These are phyloP conservation scores for Heliconius hewitsoni DNA, from an alignment of 1,140 invertebrate species.

Conservation along the genomic window DNA sequence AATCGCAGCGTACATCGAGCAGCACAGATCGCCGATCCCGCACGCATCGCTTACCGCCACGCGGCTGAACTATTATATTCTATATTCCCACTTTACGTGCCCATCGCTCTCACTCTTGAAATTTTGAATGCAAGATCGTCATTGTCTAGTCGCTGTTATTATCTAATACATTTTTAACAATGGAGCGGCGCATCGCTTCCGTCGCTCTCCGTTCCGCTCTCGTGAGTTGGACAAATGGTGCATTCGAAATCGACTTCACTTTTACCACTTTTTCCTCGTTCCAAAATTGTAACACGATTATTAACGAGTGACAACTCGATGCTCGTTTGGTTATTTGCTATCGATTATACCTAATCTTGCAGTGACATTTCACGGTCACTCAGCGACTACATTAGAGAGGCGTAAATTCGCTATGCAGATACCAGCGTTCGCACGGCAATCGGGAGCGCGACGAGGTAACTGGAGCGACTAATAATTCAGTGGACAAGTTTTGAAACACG, in stretches of 20 bases:
- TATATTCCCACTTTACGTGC: conserved; percentile 23
- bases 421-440: conserved; percentile 68
- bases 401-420: conserved; percentile 53
- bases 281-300: conserved; percentile 41
- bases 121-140: conserved; percentile 55
- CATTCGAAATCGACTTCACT: conserved; percentile 58
- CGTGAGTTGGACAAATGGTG: conserved; percentile 75
- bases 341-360: conserved; percentile 61
- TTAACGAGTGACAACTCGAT: background rate
- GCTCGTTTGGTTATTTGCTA: conserved; percentile 56
- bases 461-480: conserved; percentile 71
- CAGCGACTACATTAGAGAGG: conserved; percentile 52
- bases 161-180: conserved; percentile 70
- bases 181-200: conserved; percentile 62
- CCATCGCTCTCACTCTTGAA: conserved; percentile 65
- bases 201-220: conserved; percentile 73
- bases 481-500: conserved; percentile 52
- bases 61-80: conserved; percentile 17
- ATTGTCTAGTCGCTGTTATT: conserved; percentile 65
- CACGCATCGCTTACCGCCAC: conserved; percentile 21
- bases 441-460: conserved; percentile 62
- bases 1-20: conserved; percentile 5
- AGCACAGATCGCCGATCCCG: background rate
- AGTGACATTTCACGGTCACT: conserved; percentile 59
- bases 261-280: conserved; percentile 62